phyloP scores from a whole-genome alignment of 92 coral and sea anemone genomes.

The Actinostola sp. region DNA sequence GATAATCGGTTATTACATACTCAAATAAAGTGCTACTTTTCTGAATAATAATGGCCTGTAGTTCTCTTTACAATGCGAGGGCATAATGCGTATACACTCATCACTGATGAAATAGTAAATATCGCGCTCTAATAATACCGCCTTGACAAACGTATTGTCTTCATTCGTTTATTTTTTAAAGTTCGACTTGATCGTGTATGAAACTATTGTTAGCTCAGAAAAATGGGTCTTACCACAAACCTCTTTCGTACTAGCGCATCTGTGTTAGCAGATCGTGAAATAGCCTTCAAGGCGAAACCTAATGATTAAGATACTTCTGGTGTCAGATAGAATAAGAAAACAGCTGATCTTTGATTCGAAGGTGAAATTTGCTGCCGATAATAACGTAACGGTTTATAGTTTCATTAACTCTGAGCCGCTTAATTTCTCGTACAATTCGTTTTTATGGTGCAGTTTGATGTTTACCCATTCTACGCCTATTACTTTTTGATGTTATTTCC shows the following conservation, averaged over 20 bases:
- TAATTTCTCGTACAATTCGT: conserved; percentile 4
- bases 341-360: conserved; percentile 5
- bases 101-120: conserved; percentile 21
- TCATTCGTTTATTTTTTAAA: conserved; percentile 19
- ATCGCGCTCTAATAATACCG: conserved; percentile 17
- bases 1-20: conserved; percentile 13
- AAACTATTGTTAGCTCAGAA: neutral
- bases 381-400: too few species aligned
- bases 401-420: neutral
- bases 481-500: conserved; percentile 11
- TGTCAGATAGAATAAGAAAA: neutral
- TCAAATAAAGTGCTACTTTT: conserved; percentile 21
- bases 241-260: neutral
- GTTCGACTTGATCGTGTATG: conserved; percentile 40
- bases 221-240: neutral
- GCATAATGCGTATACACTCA: too few species aligned
- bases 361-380: neutral
- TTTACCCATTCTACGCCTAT: conserved; percentile 3
- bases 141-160: conserved; percentile 22
- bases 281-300: conserved; percentile 19
- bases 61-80: neutral
- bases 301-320: conserved; percentile 4
- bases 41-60: neutral
- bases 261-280: conserved; percentile 1
- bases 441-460: conserved; percentile 18